Conservation (phyloP, 2,888 invertebrate species). For the Agonum fuliginosum region DNA sequence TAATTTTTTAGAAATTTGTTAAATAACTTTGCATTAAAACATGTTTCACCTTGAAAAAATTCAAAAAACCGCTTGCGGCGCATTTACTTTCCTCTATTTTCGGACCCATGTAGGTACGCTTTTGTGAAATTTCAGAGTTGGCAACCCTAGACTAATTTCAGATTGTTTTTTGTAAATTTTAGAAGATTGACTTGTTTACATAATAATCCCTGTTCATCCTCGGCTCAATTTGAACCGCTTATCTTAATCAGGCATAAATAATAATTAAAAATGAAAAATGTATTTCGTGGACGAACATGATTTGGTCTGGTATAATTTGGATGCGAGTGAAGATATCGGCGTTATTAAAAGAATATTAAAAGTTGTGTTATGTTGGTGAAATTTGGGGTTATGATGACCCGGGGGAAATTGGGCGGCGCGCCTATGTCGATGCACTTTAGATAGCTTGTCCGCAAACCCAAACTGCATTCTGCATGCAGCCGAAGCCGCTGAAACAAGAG, state of each 20-base stretch:
- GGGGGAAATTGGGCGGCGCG: conserved; percentile 30
- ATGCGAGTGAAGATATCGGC: not conserved
- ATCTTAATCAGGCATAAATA: not conserved
- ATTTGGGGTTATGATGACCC: conserved; percentile 24
- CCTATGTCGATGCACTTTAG: conserved; percentile 29
- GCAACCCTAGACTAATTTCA: too few relatives aligned
- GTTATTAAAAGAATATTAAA: conserved; percentile 3
- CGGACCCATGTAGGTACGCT: too few relatives aligned
- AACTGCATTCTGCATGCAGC: conserved; percentile 28
- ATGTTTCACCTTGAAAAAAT: too few relatives aligned
- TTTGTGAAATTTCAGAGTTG: too few relatives aligned
- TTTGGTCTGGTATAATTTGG: not conserved
- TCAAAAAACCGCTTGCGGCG: too few relatives aligned
- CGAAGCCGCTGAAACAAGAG: conserved; percentile 21
- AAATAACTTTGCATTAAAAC: too few relatives aligned
- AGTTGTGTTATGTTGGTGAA: not conserved
- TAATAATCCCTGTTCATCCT: not conserved
- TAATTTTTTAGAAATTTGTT: too few relatives aligned
- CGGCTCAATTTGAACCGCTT: not conserved
- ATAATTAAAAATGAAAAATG: not conserved
- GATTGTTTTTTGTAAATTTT: not conserved
- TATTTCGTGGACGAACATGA: not conserved
- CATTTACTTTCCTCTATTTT: too few relatives aligned
- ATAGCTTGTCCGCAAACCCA: conserved; percentile 12
- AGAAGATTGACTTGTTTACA: not conserved